Conservation (phyloP, 2,797 vertebrate species). For the Arrhamphus sclerolepis region DNA sequence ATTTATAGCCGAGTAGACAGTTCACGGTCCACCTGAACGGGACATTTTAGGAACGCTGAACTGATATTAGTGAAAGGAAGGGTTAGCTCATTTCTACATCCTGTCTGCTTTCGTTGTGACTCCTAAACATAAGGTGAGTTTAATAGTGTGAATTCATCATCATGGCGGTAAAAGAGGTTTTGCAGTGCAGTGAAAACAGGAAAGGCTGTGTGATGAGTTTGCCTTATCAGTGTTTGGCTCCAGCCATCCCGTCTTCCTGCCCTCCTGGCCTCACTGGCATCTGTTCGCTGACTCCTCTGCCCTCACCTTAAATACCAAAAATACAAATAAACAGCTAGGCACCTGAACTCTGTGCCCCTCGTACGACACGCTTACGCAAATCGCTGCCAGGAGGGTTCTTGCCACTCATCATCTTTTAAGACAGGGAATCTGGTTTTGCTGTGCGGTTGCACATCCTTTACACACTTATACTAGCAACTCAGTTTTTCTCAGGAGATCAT, state of each 20-base stretch:
- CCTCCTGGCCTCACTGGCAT: constrained; percentile 62
- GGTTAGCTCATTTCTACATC: no score
- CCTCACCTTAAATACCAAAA: constrained; percentile 65
- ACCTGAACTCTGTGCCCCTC: constrained; percentile 25
- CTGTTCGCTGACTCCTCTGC: constrained; percentile 81
- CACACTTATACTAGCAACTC: constrained; percentile 46
- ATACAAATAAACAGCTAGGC: constrained; percentile 15
- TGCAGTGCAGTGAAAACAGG: constrained; percentile 79
- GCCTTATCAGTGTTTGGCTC: constrained; percentile 81
- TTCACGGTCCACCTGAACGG: background rate
- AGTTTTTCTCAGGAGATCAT: constrained; percentile 55
- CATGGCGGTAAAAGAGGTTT: constrained; percentile 43
- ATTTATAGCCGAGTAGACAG: background rate
- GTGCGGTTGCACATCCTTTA: constrained; percentile 50
- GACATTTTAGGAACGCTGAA: background rate
- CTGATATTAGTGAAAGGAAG: no score
- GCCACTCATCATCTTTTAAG: constrained; percentile 39
- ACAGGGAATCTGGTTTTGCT: constrained; percentile 51
- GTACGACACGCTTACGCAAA: constrained; percentile 11
- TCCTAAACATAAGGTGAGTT: no score
- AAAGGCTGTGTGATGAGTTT: constrained; percentile 75
- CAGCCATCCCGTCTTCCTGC: constrained; percentile 79
- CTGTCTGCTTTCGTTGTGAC: no score
- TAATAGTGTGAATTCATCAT: background rate
- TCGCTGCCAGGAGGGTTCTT: constrained; percentile 4